phyloP scores from a whole-genome alignment of 2,113 vertebrate species.

The Halcyon senegalensis region DNA sequence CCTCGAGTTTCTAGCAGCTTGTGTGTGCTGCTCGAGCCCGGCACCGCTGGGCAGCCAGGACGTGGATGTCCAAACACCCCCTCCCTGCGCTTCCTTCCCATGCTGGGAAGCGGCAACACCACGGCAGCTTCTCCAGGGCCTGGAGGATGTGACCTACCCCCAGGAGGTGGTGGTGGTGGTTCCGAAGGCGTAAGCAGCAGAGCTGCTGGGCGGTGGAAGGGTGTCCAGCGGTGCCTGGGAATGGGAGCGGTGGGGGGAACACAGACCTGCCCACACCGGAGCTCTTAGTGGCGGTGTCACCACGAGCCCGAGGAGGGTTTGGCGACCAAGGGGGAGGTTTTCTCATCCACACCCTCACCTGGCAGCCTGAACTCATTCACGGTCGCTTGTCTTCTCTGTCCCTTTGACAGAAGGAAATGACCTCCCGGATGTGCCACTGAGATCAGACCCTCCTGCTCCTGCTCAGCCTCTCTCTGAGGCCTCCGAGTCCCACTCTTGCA shows the following conservation, averaged over 20 bases:
- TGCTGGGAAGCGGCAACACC: not conserved
- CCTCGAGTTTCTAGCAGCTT: not conserved
- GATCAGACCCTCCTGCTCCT: not conserved
- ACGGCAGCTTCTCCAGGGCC: not conserved
- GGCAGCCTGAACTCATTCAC: not conserved
- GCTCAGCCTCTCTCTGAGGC: not conserved
- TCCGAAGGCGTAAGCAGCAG: not conserved
- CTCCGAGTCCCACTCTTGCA: not conserved
- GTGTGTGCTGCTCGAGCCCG: accelerated
- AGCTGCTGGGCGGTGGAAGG: not conserved
- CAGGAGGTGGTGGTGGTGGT: not conserved
- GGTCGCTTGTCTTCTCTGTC: not conserved
- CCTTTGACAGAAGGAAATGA: constrained; percentile 94
- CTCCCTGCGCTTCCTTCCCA: not conserved
- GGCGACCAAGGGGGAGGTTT: not conserved
- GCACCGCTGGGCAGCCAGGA: too few species aligned
- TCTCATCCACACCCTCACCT: not conserved
- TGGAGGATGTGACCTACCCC: not conserved
- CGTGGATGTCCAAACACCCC: not conserved
- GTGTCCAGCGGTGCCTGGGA: not conserved
- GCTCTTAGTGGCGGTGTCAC: not conserved
- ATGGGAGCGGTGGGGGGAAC: not conserved
- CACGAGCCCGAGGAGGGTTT: accelerated
- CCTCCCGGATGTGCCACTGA: constrained; percentile 93
- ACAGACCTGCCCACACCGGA: not conserved